Conservation (phyloP, 2,797 vertebrate genomes). For the Poecilia picta region DNA sequence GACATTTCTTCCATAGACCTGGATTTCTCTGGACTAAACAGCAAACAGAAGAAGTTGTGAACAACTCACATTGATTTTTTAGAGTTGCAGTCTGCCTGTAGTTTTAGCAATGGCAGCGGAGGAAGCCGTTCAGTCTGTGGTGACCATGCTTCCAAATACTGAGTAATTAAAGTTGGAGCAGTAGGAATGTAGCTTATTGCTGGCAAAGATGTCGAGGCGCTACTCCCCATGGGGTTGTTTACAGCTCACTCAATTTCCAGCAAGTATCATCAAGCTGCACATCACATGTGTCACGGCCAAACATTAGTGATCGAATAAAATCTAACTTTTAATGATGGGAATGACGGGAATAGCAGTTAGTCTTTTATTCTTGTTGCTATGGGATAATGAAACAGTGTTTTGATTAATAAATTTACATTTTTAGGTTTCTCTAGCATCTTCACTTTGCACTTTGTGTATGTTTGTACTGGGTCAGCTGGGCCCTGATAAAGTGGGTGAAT, state of each 20-base stretch:
- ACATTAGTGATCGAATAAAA: not conserved
- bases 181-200: too few relatives aligned
- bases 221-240: too few relatives aligned
- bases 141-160: not conserved
- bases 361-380: not conserved
- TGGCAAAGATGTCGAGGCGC: too few relatives aligned
- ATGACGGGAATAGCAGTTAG: not conserved
- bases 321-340: not conserved
- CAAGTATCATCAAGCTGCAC: too few relatives aligned
- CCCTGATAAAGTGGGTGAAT: constrained; percentile 26
- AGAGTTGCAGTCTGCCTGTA: not conserved
- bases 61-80: not conserved
- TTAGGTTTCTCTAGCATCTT: not conserved
- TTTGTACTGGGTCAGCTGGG: not conserved
- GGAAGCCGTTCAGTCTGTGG: not conserved
- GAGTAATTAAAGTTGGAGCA: not conserved
- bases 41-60: too few relatives aligned
- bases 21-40: not conserved
- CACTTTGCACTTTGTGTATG: constrained; percentile 5
- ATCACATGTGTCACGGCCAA: too few relatives aligned
- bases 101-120: not conserved
- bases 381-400: not conserved
- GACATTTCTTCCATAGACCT: not conserved
- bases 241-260: too few relatives aligned
- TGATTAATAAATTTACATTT: not conserved